A percentile compares a stretch with the other conserved stretches of the same genome.
phyloP scores from a whole-genome alignment of 2,797 vertebrate species.

The Buceros bicornis region DNA sequence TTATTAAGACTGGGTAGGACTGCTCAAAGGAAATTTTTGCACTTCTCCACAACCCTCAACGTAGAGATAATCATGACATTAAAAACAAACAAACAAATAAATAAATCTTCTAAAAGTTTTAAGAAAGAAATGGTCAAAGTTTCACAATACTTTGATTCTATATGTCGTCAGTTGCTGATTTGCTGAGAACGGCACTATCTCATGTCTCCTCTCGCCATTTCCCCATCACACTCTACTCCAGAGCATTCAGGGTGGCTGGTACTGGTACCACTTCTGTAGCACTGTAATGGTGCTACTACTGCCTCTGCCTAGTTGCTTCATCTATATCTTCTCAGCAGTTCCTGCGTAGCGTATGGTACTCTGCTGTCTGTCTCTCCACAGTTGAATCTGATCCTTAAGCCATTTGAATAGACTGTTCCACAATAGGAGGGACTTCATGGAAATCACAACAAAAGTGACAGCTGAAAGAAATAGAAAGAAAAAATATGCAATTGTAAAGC shows the following conservation, averaged over 20 bases:
- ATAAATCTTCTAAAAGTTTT: not conserved
- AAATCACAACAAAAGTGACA: not conserved
- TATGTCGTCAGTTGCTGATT: not conserved
- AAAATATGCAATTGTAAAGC: not conserved
- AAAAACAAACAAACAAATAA: not conserved
- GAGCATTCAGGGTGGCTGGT: not conserved
- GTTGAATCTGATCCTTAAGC: not conserved
- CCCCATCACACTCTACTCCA: not conserved
- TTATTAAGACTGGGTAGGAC: not conserved
- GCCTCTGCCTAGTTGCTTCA: not conserved
- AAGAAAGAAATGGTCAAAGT: not conserved
- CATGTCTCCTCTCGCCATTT: not conserved
- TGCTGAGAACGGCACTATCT: not conserved
- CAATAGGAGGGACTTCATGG: not conserved
- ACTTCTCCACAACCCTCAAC: not conserved
- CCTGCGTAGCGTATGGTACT: not conserved
- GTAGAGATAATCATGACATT: not conserved
- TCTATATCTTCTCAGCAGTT: not conserved
- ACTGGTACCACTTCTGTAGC: not conserved
- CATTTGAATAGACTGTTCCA: not conserved
- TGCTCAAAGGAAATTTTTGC: not conserved
- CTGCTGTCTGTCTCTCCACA: not conserved
- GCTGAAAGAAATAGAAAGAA: not conserved
- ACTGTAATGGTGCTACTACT: not conserved
- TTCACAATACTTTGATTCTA: not conserved